phyloP scores from a whole-genome alignment of 2,888 invertebrate species.

The Trissoscelio sp. region DNA sequence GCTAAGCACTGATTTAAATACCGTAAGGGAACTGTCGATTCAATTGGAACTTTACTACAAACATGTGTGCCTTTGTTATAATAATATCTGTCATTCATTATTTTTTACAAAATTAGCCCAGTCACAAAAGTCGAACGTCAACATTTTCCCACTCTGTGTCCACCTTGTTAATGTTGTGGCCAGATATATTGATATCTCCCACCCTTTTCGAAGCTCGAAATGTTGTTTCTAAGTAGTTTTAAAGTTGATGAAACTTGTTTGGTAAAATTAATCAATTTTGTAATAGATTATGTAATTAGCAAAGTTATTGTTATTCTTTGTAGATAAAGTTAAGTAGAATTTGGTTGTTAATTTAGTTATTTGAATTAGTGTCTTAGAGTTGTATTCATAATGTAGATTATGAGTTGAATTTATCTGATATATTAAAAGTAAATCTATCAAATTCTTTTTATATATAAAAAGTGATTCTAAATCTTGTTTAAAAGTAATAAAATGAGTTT shows the following conservation, averaged over 20 bases:
- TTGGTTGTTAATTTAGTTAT: too few species aligned
- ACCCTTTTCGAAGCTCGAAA: constrained; percentile 23
- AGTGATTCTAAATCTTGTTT: too few species aligned
- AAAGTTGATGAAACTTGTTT: too few species aligned
- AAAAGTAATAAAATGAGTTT: too few species aligned
- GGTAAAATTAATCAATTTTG: too few species aligned
- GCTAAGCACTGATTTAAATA: constrained; percentile 1
- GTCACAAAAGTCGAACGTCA: constrained; percentile 13
- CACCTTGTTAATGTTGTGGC: constrained; percentile 17
- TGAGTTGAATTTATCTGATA: too few species aligned
- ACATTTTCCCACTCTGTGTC: constrained; percentile 7
- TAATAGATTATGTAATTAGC: not conserved
- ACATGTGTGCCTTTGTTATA: not conserved
- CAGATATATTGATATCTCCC: too few species aligned
- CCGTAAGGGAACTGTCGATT: not conserved
- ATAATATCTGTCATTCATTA: not conserved
- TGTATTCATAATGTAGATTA: too few species aligned
- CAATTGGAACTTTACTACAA: constrained; percentile 25
- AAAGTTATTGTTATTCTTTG: not conserved
- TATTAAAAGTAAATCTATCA: too few species aligned
- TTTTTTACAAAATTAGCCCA: not conserved
- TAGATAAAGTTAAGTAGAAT: constrained; percentile 2
- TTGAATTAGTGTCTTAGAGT: too few species aligned
- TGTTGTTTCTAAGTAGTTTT: not conserved
- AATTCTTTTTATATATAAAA: too few species aligned